Evolutionary conservation across 1,140 invertebrate species (phyloP), one percentile per base, ranked within the genome.

Genomic region (Zaprionus taronus): DNA sequence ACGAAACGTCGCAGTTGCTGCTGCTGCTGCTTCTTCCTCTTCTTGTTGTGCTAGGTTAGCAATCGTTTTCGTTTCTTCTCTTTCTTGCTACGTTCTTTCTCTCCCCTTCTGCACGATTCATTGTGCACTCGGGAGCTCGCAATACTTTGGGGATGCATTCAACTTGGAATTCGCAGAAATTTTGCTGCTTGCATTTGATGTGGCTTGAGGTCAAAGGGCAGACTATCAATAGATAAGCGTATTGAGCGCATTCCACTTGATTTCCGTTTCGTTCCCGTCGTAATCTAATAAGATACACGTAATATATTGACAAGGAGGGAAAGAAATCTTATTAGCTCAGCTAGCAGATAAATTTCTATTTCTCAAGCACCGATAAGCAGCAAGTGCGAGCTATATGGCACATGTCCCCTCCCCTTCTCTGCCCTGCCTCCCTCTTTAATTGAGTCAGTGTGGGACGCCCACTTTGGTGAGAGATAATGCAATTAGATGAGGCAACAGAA

Each of bases 261-360:
- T 63, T 74, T 69, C 58, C 66, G 58, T 28, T 51, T 36, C 15
- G 41, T 58, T 36, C 64, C 80, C 72, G n/a, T 80, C 83, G 71
- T 82, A 86, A 85, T 85, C 80, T 85, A 86, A 70, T 71, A 79
- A 77, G 63, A 77, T 82, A 69, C 67, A 56, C 36, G 20, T 12
- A 17, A 51, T 72, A 66, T 67, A 28, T 31, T 38, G 14, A 22
- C 22, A 14, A 1, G n/a, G 2, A 17, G n/a, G 9, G 4, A 64
- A 53, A 44, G 36, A 55, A 69, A 84, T 83, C 72, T 69, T 70
- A 83, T 80, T 77, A 79, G 55, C 17, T 57, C 28, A 14, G 36
- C 41, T 56, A 12, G 36, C 20, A 60, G 56, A 61, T 51, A 72
- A 58, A 47, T 69, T 53, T 41, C 51, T 49, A 15, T 15, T 34